Conservation (phyloP, 1,140 invertebrate genomes). For the Cotesia glomerata region DNA sequence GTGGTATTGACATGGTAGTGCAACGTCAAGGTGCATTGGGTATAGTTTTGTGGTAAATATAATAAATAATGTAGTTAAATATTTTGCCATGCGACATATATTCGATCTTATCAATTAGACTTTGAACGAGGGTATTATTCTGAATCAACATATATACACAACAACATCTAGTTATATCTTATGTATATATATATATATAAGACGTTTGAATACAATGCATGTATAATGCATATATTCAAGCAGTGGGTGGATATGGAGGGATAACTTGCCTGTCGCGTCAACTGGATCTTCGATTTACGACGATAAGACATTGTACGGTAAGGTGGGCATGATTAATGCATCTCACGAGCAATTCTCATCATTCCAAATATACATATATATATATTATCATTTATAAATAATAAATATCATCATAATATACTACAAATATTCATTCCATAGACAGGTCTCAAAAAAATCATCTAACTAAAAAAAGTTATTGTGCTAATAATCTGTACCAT, state of each 20-base stretch:
- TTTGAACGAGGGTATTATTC: conserved; percentile 23
- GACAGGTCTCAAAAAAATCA: too few relatives aligned
- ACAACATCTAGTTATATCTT: not conserved
- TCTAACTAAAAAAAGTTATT: too few relatives aligned
- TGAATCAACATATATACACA: not conserved
- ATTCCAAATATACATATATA: not conserved
- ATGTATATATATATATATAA: conserved; percentile 10
- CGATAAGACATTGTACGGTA: conserved; percentile 11
- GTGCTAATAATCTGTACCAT: too few relatives aligned
- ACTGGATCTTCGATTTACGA: conserved; percentile 15
- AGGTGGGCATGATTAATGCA: conserved; percentile 14
- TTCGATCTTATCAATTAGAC: conserved; percentile 27
- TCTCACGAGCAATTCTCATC: conserved; percentile 7
- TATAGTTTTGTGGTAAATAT: not conserved
- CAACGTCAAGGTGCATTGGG: not conserved
- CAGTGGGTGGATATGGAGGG: not conserved
- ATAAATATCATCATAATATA: too few relatives aligned
- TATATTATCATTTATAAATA: too few relatives aligned
- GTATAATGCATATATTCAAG: not conserved
- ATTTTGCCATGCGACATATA: conserved; percentile 20
- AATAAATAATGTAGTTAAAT: not conserved
- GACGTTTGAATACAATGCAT: conserved; percentile 11
- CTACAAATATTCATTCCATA: too few relatives aligned
- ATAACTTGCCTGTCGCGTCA: conserved; percentile 14
- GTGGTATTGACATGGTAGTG: not conserved